These are phyloP conservation scores for Telenomus remus DNA, from an alignment of 1,140 invertebrate species.

Conservation along the genomic window DNA sequence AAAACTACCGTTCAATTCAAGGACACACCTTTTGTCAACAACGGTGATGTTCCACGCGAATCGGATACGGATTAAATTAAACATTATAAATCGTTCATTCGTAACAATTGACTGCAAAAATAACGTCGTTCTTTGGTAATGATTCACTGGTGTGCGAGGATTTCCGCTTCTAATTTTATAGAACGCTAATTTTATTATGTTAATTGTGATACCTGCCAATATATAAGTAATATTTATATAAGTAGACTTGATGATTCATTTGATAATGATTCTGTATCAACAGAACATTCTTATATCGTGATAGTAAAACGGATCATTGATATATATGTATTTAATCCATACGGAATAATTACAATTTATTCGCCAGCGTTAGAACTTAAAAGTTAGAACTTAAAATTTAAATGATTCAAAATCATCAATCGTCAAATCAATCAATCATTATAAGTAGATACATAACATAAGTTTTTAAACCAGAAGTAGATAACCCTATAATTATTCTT, in stretches of 20 bases:
- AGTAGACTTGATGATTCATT: conserved; percentile 20
- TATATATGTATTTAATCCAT: too few relatives aligned
- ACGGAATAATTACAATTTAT: too few relatives aligned
- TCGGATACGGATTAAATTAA: not conserved
- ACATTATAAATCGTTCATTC: not conserved
- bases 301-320: too few relatives aligned
- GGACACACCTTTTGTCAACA: not conserved
- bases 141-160: conserved; percentile 28
- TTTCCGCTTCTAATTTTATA: conserved; percentile 27
- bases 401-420: too few relatives aligned
- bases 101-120: conserved; percentile 28
- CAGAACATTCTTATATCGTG: not conserved
- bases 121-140: conserved; percentile 17
- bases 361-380: too few relatives aligned
- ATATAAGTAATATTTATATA: conserved; percentile 9
- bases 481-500: too few relatives aligned
- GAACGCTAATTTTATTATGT: conserved; percentile 16
- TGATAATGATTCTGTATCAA: conserved; percentile 5
- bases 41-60: not conserved
- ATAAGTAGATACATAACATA: too few relatives aligned
- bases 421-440: too few relatives aligned
- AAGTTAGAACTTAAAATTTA: too few relatives aligned
- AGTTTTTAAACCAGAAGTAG: too few relatives aligned
- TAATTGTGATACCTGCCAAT: conserved; percentile 9
- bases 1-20: too few relatives aligned